These are phyloP conservation scores for Phyllotreta cruciferae DNA, from an alignment of 2,888 invertebrate genomes.

Conservation along the genomic window DNA sequence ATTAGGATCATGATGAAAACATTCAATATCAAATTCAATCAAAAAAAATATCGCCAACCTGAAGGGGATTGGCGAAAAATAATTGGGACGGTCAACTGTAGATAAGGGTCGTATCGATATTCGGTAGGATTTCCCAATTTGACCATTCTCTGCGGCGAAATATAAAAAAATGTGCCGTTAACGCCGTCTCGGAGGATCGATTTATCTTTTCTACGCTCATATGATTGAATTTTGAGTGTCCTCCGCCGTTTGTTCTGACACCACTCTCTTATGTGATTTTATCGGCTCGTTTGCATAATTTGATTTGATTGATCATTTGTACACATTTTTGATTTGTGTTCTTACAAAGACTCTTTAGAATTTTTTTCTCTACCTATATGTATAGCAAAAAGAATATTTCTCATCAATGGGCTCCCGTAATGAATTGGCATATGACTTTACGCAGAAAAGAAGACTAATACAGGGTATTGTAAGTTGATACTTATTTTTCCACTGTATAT, in stretches of 20 bases:
- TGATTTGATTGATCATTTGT: too few relatives aligned
- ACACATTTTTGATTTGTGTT: too few relatives aligned
- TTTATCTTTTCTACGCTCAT: constrained; percentile 2
- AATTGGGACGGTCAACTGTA: constrained; percentile 1
- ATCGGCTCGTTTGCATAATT: too few relatives aligned
- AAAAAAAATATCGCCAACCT: constrained; percentile 1
- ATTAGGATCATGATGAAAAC: not conserved
- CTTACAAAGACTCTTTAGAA: too few relatives aligned
- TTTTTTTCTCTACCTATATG: too few relatives aligned
- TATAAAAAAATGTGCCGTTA: constrained; percentile 1
- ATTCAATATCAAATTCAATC: constrained; percentile 12
- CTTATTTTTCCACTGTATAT: too few relatives aligned
- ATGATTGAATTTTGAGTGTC: constrained; percentile 8
- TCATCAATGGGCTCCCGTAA: too few relatives aligned
- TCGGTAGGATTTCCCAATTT: constrained; percentile 5
- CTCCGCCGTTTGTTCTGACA: not conserved
- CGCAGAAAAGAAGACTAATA: too few relatives aligned
- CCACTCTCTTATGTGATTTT: not conserved
- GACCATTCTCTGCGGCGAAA: not conserved
- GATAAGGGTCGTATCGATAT: constrained; percentile 10
- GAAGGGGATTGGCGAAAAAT: constrained; percentile 6
- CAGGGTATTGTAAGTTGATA: too few relatives aligned
- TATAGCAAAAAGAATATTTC: too few relatives aligned
- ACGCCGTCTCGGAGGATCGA: constrained; percentile 5
- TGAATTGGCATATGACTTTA: too few relatives aligned